Evolutionary conservation across 2,888 invertebrate genomes (phyloP), one percentile per base, ranked within the genome.

Genomic region (Osmoderma eremita): DNA sequence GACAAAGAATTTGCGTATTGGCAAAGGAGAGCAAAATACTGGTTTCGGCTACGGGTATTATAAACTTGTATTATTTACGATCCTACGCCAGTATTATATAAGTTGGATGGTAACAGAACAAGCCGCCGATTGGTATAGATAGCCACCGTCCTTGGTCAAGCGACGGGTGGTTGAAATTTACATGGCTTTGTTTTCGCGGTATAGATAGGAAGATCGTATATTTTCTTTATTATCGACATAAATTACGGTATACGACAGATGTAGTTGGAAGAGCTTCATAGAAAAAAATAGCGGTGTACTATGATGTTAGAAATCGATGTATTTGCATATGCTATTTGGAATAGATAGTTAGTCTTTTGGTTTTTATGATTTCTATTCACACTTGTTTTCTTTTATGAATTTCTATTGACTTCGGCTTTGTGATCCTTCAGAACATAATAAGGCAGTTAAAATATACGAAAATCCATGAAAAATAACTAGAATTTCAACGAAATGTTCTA

Each of bases 81-180:
- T 6, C 8, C 45, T 22, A 42, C 42, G 30, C 45, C 24, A 24
- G 42, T 58, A 30, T 58, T 58, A 58, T 58, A 58, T 58, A 58
- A 58, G 58, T 22, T 58, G 42, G 6, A 30, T 58, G 24, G 45
- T 24, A 42, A 22, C 24, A 22, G 13, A 45, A 58, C 42, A 45
- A 58, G 58, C 58, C 42, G 58, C 42, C 58, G 58, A 58, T 58
- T 58, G 58, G 45, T 58, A 58, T 15, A 42, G 42, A 58, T 42
- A 45, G 58, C 58, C 58, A 58, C 58, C 42, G 58, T 58, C 58
- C 58, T 58, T 58, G 58, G 58, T 58, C 42, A 22, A 15, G 15
- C 58, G 13, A 30, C 58, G 58, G 45, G 58, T 42, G 58, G 58
- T 58, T 42, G 58, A 58, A 30, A 58, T 42, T 56, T 45, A 42